Conservation (phyloP, 1,140 invertebrate species). For the Eufriesea mexicana region DNA sequence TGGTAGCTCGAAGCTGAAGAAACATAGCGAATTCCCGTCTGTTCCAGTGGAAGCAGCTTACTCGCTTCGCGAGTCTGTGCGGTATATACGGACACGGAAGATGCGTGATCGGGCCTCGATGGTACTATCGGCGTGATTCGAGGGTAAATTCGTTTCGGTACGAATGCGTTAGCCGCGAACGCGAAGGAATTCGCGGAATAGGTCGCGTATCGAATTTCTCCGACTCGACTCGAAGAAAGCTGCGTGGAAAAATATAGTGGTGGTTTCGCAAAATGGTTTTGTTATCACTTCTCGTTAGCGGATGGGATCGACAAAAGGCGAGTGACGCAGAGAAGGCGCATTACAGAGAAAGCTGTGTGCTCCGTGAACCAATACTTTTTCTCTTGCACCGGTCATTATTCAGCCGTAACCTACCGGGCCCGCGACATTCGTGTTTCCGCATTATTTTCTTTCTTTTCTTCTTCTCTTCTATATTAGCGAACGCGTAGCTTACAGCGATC, state of each 20-base stretch:
- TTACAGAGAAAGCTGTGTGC: not conserved
- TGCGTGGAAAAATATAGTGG: not conserved
- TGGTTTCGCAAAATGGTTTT: conserved; percentile 8
- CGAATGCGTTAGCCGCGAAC: conserved; percentile 14
- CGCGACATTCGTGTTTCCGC: conserved; percentile 43
- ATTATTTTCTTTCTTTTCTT: conserved; percentile 3
- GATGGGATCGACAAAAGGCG: not conserved
- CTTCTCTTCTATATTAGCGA: conserved; percentile 25
- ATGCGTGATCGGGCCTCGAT: conserved; percentile 31
- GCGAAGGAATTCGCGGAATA: not conserved
- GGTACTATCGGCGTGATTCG: conserved; percentile 31
- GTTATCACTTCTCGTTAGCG: conserved; percentile 15
- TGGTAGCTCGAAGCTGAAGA: not conserved
- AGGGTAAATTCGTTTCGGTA: conserved; percentile 42
- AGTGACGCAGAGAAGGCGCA: not conserved
- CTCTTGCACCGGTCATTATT: conserved; percentile 20
- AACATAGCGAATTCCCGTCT: conserved; percentile 34
- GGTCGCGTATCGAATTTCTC: not conserved
- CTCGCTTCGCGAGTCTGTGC: conserved; percentile 45
- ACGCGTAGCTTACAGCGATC: conserved; percentile 41
- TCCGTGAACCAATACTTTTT: conserved; percentile 9
- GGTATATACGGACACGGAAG: conserved; percentile 15
- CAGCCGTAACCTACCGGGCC: not conserved
- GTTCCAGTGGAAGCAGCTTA: conserved; percentile 15
- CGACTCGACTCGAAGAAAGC: not conserved